Conservation (phyloP, 2,797 vertebrate species). For the Dallia pectoralis region DNA sequence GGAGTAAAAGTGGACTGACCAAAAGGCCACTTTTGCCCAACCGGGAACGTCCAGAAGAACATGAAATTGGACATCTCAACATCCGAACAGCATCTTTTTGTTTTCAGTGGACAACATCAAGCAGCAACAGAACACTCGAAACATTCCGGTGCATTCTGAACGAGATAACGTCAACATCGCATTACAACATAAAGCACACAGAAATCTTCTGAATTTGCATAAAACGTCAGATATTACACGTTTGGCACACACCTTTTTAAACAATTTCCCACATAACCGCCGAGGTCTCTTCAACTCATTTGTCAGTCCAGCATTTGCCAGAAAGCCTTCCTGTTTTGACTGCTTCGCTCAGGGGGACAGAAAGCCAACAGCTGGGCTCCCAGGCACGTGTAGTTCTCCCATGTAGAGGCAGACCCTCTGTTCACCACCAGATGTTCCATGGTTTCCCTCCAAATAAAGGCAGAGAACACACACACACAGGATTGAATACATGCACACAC, state of each 20-base stretch:
- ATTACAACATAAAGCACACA: background rate
- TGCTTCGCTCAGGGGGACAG: slow-evolving; percentile 72
- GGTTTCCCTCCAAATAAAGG: slow-evolving; percentile 60
- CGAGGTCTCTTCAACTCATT: slow-evolving; percentile 44
- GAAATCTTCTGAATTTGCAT: background rate
- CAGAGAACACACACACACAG: background rate
- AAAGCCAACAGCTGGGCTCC: slow-evolving; percentile 73
- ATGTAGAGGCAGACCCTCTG: slow-evolving; percentile 69
- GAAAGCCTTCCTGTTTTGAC: slow-evolving; percentile 42
- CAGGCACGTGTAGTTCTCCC: slow-evolving; percentile 68
- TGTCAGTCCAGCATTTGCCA: slow-evolving; percentile 51
- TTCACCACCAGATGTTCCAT: slow-evolving; percentile 65
- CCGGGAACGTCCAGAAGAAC: no score
- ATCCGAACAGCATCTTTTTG: no score
- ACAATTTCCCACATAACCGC: background rate
- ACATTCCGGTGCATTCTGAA: background rate
- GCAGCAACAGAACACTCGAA: no score
- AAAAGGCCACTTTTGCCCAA: no score
- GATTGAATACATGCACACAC: background rate
- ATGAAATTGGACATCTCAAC: no score
- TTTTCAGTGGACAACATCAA: no score
- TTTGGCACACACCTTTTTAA: background rate
- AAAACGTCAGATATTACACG: background rate
- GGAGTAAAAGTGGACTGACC: no score
- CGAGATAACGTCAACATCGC: background rate